Evolutionary conservation across 1,140 invertebrate genomes (phyloP).

Genomic region (Cotesia chilonis): DNA sequence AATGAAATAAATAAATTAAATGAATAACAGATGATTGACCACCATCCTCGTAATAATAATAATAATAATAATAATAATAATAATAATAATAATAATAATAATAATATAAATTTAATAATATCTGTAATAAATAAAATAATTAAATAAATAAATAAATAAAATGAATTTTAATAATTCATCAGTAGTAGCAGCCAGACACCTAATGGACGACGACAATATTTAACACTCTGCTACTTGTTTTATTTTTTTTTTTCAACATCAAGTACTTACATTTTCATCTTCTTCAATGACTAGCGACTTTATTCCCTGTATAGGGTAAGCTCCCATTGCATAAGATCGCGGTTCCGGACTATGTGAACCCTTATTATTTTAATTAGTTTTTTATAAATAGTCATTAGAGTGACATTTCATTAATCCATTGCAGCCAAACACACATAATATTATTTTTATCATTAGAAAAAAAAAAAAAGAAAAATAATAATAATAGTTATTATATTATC

Average conservation of each 20-base stretch:
- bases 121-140: constrained; percentile 44
- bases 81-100: constrained; percentile 35
- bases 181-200: neutral
- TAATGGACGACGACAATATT: neutral
- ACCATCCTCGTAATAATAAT: constrained; percentile 6
- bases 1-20: neutral
- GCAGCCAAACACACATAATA: constrained; percentile 22
- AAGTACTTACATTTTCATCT: constrained; percentile 83
- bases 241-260: neutral
- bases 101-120: constrained; percentile 29
- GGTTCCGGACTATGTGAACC: constrained; percentile 88
- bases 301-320: constrained; percentile 86
- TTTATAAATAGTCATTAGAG: neutral
- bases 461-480: neutral
- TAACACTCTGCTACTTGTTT: constrained; percentile 6
- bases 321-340: constrained; percentile 84
- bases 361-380: constrained; percentile 64
- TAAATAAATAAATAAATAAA: constrained; percentile 3
- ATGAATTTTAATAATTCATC: neutral
- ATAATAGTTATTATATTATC: neutral
- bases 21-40: constrained; percentile 1
- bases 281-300: constrained; percentile 84
- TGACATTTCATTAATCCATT: constrained; percentile 6
- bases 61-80: constrained; percentile 31
- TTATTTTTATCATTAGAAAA: too few species aligned